Conservation (phyloP, 2,113 vertebrate species). For the Chlorodrepanis virens region DNA sequence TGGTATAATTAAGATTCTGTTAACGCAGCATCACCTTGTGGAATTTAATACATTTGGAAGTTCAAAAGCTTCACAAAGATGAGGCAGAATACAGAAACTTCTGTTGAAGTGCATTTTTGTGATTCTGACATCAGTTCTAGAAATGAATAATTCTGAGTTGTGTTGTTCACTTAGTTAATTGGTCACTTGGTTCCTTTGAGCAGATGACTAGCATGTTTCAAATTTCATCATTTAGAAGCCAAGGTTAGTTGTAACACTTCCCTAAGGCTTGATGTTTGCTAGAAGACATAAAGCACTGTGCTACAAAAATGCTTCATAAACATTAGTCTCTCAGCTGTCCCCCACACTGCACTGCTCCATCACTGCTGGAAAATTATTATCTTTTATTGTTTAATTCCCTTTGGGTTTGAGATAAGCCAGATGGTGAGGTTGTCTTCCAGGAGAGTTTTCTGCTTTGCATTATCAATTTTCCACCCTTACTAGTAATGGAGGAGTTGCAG, state of each 20-base stretch:
- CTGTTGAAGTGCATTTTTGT: neutral
- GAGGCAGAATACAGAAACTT: neutral
- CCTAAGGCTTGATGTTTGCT: neutral
- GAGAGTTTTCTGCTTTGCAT: slow-evolving; percentile 22
- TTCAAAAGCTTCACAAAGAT: neutral
- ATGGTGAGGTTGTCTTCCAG: slow-evolving; percentile 29
- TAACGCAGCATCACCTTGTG: fast-evolving
- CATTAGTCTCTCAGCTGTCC: neutral
- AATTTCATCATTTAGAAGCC: neutral
- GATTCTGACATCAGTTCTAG: neutral
- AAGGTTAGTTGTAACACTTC: neutral
- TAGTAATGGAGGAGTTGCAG: neutral
- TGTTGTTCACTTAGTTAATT: neutral
- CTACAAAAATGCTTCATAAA: neutral
- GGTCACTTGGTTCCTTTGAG: neutral
- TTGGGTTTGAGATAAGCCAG: slow-evolving; percentile 16
- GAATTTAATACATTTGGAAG: neutral
- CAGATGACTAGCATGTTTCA: neutral
- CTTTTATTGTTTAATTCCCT: slow-evolving; percentile 50
- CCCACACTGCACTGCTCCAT: neutral
- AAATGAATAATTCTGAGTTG: neutral
- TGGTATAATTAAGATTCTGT: neutral
- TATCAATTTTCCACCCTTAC: slow-evolving; percentile 7
- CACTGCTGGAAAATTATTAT: slow-evolving; percentile 29
- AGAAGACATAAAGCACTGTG: neutral